Conservation (phyloP, 2,888 invertebrate species). For the Cistogaster globosa region DNA sequence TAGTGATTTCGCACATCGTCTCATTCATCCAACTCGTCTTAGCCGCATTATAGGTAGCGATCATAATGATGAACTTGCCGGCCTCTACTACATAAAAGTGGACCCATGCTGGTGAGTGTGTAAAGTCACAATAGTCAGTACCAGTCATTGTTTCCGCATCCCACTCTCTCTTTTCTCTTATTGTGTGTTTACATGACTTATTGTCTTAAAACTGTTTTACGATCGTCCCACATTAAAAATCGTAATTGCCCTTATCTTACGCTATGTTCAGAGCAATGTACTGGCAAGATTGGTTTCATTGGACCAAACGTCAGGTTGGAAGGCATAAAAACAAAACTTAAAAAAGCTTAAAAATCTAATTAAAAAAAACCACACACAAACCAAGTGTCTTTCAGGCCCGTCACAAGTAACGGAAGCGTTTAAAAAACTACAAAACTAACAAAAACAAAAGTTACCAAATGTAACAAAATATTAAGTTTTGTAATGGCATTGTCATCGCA, state of each 20-base stretch:
- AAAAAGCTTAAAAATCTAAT: slow-evolving; percentile 22
- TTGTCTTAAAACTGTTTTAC: too few relatives aligned
- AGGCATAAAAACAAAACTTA: slow-evolving; percentile 1
- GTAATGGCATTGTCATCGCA: not conserved
- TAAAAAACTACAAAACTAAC: slow-evolving; percentile 44
- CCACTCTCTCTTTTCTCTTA: too few relatives aligned
- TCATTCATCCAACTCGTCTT: too few relatives aligned
- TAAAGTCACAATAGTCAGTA: too few relatives aligned
- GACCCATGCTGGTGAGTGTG: too few relatives aligned
- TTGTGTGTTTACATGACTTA: too few relatives aligned
- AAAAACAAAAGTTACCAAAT: slow-evolving; percentile 49
- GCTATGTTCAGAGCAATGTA: not conserved
- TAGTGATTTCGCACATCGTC: too few relatives aligned
- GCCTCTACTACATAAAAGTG: too few relatives aligned
- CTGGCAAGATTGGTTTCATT: slow-evolving; percentile 38
- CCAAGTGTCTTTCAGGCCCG: not conserved
- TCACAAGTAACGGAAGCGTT: slow-evolving; percentile 65
- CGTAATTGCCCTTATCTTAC: not conserved
- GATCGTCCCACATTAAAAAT: too few relatives aligned
- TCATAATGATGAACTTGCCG: too few relatives aligned
- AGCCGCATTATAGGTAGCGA: too few relatives aligned
- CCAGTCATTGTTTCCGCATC: too few relatives aligned
- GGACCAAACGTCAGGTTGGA: slow-evolving; percentile 26
- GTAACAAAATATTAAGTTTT: slow-evolving; percentile 14
- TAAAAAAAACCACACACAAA: not conserved